phyloP scores from a whole-genome alignment of 2,888 invertebrate genomes.

The Perdita meconis region DNA sequence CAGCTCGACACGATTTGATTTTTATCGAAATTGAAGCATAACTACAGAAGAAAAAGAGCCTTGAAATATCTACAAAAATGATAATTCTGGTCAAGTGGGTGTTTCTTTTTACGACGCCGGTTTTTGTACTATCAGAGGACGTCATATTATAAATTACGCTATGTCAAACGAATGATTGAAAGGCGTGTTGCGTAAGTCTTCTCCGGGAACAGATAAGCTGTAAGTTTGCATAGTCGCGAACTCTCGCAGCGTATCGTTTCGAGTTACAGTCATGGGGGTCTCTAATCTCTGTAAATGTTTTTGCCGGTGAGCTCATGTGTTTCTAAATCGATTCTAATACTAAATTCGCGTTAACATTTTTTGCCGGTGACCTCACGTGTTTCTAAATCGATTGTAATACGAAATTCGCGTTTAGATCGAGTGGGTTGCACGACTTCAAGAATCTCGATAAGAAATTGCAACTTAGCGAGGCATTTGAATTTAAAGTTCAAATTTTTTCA shows the following conservation, averaged over 20 bases:
- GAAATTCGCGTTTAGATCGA: not conserved
- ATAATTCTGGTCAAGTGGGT: too few relatives aligned
- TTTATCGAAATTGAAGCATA: too few relatives aligned
- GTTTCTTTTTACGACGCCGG: too few relatives aligned
- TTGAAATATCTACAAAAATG: too few relatives aligned
- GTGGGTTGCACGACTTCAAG: not conserved
- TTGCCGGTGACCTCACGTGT: not conserved
- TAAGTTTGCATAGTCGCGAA: not conserved
- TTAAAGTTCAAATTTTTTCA: too few relatives aligned
- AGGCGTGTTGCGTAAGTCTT: not conserved
- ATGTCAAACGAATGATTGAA: not conserved
- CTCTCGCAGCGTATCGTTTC: not conserved
- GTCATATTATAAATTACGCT: not conserved
- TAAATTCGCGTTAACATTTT: not conserved
- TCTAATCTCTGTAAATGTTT: constrained; percentile 5
- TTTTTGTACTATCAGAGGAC: not conserved
- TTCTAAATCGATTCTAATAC: not conserved
- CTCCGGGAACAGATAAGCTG: constrained; percentile 1
- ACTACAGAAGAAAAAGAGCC: too few relatives aligned
- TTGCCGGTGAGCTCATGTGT: not conserved
- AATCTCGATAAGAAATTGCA: too few relatives aligned
- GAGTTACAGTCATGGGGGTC: not conserved
- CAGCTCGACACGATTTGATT: too few relatives aligned
- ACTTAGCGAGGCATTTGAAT: too few relatives aligned
- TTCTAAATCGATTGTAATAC: not conserved